phyloP scores from a whole-genome alignment of 2,113 vertebrate genomes.

The Fulmarus glacialis region DNA sequence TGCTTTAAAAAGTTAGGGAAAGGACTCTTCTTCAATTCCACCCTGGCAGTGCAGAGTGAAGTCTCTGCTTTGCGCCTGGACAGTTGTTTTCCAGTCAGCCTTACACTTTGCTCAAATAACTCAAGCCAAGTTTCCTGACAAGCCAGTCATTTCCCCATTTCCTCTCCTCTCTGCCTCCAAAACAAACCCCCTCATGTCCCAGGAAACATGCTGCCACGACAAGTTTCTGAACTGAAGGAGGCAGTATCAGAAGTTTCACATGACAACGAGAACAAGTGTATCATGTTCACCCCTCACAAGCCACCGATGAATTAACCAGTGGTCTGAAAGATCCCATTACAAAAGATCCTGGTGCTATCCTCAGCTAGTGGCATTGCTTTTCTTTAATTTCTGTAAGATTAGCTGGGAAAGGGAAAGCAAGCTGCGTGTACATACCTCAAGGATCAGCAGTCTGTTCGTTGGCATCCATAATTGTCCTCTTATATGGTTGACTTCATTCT shows the following conservation, averaged over 20 bases:
- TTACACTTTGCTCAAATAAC: neutral
- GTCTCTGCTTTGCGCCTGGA: neutral
- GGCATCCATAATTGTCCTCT: neutral
- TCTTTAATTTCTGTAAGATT: neutral
- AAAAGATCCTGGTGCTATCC: neutral
- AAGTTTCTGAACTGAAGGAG: neutral
- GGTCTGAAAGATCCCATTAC: neutral
- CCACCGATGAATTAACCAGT: neutral
- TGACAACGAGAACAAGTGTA: neutral
- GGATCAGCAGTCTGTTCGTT: neutral
- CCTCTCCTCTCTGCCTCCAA: neutral
- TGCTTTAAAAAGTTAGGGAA: neutral
- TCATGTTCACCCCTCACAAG: neutral
- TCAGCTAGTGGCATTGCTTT: neutral
- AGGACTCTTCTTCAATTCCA: neutral
- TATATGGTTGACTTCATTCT: neutral
- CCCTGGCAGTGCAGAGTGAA: neutral
- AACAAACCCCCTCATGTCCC: neutral
- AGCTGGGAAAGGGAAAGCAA: neutral
- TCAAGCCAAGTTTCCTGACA: neutral
- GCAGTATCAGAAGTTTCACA: neutral
- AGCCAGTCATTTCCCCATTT: neutral
- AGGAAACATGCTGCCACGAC: neutral
- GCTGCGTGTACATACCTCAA: neutral
- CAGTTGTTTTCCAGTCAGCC: neutral